phyloP scores from a whole-genome alignment of 2,888 invertebrate species.

The Pegoplata infirma region DNA sequence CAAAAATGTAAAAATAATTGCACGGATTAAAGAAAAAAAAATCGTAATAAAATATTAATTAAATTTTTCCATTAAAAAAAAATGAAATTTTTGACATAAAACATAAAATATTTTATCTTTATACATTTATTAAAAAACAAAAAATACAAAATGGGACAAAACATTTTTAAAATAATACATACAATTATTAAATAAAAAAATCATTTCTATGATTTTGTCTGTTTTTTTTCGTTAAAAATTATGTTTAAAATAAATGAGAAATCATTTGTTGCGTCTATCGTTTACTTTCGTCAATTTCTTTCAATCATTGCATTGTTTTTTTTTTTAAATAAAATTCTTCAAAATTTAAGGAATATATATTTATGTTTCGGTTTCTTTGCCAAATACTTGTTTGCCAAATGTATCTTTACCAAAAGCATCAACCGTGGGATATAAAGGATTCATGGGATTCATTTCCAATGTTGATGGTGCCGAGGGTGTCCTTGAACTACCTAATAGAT shows the following conservation, averaged over 20 bases:
- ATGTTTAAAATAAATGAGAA: conserved; percentile 66
- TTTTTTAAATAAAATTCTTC: background rate
- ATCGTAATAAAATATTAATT: conserved; percentile 23
- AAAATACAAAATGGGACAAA: background rate
- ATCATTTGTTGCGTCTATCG: conserved; percentile 67
- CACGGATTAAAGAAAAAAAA: conserved; percentile 39
- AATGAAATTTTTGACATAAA: background rate
- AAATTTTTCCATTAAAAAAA: background rate
- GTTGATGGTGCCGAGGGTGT: conserved; percentile 93
- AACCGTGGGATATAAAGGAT: conserved; percentile 84
- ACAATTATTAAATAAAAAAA: background rate
- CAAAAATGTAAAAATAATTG: conserved; percentile 49
- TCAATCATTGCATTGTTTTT: conserved; percentile 40
- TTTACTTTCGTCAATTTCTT: conserved; percentile 18
- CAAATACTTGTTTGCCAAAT: conserved; percentile 87
- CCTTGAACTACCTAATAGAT: conserved; percentile 81
- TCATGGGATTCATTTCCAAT: conserved; percentile 88
- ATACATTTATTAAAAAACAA: background rate
- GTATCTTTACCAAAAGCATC: conserved; percentile 88
- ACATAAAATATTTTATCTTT: background rate
- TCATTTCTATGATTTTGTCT: background rate
- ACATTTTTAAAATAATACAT: background rate
- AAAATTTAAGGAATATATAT: conserved; percentile 20
- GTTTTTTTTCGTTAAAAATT: conserved; percentile 32
- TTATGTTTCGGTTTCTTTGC: conserved; percentile 92